Percentiles rank a stretch among this genome's conserved stretches.
These are phyloP conservation scores for Cairina moschata DNA, from an alignment of 2,113 vertebrate genomes.

Conservation along the genomic window DNA sequence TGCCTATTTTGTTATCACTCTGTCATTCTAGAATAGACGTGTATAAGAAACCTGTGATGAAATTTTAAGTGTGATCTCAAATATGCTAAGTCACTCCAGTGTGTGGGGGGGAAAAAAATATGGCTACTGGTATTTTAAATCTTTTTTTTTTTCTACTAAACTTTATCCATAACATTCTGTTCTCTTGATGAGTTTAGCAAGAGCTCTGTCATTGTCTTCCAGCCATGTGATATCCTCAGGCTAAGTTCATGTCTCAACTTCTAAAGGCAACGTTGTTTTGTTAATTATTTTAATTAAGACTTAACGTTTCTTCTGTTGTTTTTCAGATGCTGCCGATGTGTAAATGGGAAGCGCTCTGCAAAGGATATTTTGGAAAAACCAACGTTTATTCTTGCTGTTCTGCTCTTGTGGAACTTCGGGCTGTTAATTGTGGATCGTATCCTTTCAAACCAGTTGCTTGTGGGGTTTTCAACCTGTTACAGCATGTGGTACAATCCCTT, in stretches of 20 bases:
- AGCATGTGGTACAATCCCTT: not conserved
- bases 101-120: too few relatives aligned
- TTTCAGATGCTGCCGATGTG: slow-evolving; percentile 87
- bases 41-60: not conserved
- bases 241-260: not conserved
- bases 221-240: not conserved
- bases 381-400: slow-evolving; percentile 85
- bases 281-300: not conserved
- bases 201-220: not conserved
- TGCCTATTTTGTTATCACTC: not conserved
- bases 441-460: slow-evolving; percentile 66
- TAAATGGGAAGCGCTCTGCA: slow-evolving; percentile 78
- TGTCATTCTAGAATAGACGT: not conserved
- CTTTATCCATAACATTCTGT: not conserved
- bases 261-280: not conserved
- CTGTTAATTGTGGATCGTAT: slow-evolving; percentile 96
- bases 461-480: not conserved
- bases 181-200: not conserved
- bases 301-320: not conserved
- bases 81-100: not conserved
- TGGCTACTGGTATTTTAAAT: not conserved
- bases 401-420: slow-evolving; percentile 95
- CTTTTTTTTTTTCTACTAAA: not conserved
- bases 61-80: not conserved
- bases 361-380: slow-evolving; percentile 83